phyloP scores from a whole-genome alignment of 1,140 invertebrate species.

The Octopus bimaculoides region DNA sequence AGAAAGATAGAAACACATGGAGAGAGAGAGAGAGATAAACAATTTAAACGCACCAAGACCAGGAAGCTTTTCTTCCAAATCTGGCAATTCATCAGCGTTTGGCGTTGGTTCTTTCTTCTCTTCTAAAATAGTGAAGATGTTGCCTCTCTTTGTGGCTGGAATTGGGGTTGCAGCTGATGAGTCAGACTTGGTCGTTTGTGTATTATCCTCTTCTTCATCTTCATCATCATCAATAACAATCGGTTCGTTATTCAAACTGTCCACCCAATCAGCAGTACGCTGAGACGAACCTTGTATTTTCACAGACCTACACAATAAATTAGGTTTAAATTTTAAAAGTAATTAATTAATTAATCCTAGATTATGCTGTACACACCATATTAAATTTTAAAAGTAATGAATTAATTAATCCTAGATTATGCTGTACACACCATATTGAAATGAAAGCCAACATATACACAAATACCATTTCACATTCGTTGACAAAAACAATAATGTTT shows the following conservation, averaged over 20 bases:
- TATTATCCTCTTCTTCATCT: slow-evolving; percentile 16
- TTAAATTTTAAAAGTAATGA: not conserved
- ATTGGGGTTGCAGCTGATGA: not conserved
- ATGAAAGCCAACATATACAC: no score
- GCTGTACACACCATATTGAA: no score
- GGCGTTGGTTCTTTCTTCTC: slow-evolving; percentile 9
- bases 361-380: no score
- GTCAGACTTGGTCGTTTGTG: not conserved
- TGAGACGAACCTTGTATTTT: slow-evolving; percentile 21
- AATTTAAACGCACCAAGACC: no score
- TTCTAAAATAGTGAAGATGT: slow-evolving; percentile 9
- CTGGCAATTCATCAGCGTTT: slow-evolving; percentile 24
- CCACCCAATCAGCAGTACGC: slow-evolving; percentile 21
- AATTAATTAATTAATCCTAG: not conserved
- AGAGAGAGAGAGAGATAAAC: no score
- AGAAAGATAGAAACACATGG: no score
- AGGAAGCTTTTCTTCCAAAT: slow-evolving; percentile 13
- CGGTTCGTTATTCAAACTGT: slow-evolving; percentile 16
- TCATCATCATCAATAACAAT: slow-evolving; percentile 26
- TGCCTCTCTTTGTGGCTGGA: slow-evolving; percentile 2
- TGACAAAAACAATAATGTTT: no score
- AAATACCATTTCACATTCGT: no score
- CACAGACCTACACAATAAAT: slow-evolving; percentile 14
- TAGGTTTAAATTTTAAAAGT: not conserved
- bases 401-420: not conserved